Conservation (phyloP, 2,113 vertebrate species). For the Grammomys surdaster region DNA sequence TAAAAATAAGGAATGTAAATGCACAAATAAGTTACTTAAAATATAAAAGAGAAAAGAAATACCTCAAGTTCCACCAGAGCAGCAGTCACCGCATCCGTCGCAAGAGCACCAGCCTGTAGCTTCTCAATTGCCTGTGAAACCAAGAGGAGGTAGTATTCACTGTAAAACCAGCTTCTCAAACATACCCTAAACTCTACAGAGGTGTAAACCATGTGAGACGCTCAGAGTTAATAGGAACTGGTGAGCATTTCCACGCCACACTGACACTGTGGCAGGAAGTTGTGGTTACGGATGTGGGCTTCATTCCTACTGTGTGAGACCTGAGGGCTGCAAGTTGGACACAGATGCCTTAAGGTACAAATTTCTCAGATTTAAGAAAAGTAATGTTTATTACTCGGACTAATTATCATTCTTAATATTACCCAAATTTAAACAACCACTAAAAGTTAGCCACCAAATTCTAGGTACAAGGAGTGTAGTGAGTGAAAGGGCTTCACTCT, state of each 20-base stretch:
- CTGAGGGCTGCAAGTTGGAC: background rate
- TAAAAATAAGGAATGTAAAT: slow-evolving; percentile 54
- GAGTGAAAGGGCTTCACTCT: background rate
- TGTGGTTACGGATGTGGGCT: background rate
- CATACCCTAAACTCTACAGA: background rate
- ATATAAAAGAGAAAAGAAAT: slow-evolving; percentile 77
- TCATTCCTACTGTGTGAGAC: background rate
- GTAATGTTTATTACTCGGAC: background rate
- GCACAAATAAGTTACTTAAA: slow-evolving; percentile 62
- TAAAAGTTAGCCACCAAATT: slow-evolving; percentile 52
- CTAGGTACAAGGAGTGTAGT: background rate
- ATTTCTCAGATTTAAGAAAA: slow-evolving; percentile 56
- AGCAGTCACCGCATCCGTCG: slow-evolving; percentile 97
- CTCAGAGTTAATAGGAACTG: slow-evolving; percentile 50
- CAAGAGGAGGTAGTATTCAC: slow-evolving; percentile 70
- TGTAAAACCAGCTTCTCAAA: slow-evolving; percentile 46
- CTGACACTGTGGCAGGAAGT: background rate
- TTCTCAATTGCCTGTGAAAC: slow-evolving; percentile 95
- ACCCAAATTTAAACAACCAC: slow-evolving; percentile 57
- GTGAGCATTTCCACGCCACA: background rate
- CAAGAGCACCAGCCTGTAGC: slow-evolving; percentile 95
- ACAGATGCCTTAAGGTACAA: background rate
- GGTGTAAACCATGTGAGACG: background rate
- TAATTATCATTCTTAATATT: slow-evolving; percentile 54
- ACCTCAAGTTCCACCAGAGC: slow-evolving; percentile 98